Evolutionary conservation across 2,797 vertebrate species (phyloP).

Genomic region (Hirundo rustica): DNA sequence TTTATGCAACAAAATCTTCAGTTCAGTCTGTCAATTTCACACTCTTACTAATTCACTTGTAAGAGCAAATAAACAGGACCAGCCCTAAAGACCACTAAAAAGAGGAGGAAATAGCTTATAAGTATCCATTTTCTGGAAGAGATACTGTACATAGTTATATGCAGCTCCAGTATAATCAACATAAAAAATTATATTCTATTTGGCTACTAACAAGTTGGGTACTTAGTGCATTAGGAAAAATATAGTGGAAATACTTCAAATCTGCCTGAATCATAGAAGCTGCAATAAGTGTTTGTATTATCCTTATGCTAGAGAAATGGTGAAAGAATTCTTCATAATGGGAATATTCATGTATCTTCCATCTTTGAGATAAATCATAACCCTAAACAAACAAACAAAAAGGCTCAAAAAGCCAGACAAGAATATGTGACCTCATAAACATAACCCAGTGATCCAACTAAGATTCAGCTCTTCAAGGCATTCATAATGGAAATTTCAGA

Average conservation of each 20-base stretch:
- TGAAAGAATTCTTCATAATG: constrained; percentile 2
- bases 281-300: constrained; percentile 54
- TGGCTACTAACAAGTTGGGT: constrained; percentile 36
- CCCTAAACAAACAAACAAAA: neutral
- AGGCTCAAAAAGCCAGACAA: neutral
- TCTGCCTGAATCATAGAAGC: constrained; percentile 32
- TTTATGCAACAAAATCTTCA: neutral
- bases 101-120: constrained; percentile 32
- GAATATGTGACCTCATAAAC: constrained; percentile 25
- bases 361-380: constrained; percentile 49
- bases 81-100: neutral
- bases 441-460: constrained; percentile 26
- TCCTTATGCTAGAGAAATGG: neutral
- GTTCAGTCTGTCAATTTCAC: neutral
- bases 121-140: constrained; percentile 39
- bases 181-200: constrained; percentile 56
- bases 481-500: constrained; percentile 48
- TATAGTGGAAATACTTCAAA: constrained; percentile 44
- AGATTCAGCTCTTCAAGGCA: constrained; percentile 48
- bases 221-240: constrained; percentile 38
- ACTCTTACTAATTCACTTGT: constrained; percentile 3
- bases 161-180: constrained; percentile 50
- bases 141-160: neutral
- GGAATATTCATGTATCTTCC: neutral
- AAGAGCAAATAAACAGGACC: neutral